A percentile compares a stretch with the other conserved stretches of the same genome.
Conservation (phyloP, 2,888 invertebrate genomes). For the Notocelia uddmanniana region DNA sequence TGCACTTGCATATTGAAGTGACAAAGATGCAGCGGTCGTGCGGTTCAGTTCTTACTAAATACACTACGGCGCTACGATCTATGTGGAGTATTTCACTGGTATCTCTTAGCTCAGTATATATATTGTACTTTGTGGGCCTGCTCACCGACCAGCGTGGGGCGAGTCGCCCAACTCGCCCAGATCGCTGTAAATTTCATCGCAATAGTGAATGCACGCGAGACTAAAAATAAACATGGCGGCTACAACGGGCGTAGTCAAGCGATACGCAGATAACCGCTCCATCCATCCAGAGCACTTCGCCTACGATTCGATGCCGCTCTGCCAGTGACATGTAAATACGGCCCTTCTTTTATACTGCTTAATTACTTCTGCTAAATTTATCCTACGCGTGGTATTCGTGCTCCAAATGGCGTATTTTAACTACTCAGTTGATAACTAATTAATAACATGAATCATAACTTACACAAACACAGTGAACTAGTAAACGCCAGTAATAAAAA, state of each 20-base stretch:
- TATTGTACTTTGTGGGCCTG: no score
- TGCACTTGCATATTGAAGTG: no score
- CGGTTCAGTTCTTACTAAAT: no score
- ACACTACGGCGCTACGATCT: no score
- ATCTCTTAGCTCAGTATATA: no score
- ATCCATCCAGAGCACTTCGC: constrained; percentile 59
- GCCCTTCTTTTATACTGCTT: constrained; percentile 60
- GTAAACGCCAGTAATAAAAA: constrained; percentile 42
- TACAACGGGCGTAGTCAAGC: constrained; percentile 76
- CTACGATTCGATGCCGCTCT: constrained; percentile 28
- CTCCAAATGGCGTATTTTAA: background rate
- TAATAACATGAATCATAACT: constrained; percentile 53
- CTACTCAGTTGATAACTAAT: background rate
- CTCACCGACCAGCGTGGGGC: constrained; percentile 55
- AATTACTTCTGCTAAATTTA: constrained; percentile 71
- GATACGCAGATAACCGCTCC: constrained; percentile 77
- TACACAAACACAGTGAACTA: constrained; percentile 35
- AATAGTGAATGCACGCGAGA: constrained; percentile 77
- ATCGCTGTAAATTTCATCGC: constrained; percentile 80
- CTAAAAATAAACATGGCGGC: constrained; percentile 81
- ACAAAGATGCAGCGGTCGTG: no score
- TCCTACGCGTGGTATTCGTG: constrained; percentile 49
- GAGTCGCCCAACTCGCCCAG: constrained; percentile 54
- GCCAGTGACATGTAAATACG: constrained; percentile 55
- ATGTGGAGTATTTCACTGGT: no score